Evolutionary conservation across 2,797 vertebrate species (phyloP).

Genomic region (Passerculus sandwichensis): DNA sequence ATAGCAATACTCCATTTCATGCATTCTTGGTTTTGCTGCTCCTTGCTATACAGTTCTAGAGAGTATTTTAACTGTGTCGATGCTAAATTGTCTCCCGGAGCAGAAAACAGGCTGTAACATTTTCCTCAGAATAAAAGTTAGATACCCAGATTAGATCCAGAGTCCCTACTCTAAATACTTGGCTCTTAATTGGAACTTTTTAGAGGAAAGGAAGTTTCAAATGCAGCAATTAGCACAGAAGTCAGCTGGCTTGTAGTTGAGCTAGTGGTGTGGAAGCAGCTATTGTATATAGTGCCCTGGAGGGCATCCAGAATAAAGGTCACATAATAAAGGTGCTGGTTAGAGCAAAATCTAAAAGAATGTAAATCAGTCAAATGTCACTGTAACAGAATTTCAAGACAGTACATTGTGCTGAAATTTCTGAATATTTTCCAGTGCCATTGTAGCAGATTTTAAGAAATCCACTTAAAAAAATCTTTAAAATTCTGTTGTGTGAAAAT

Average conservation of each 20-base stretch:
- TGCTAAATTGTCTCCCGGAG: not conserved
- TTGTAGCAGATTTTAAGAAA: not conserved
- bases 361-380: not conserved
- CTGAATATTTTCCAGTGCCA: not conserved
- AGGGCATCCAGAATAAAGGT: constrained; percentile 27
- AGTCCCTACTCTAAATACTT: not conserved
- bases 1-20: constrained; percentile 43
- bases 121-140: not conserved
- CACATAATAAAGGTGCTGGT: constrained; percentile 13
- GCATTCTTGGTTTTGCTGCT: not conserved
- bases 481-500: not conserved
- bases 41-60: not conserved
- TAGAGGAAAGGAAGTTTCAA: not conserved
- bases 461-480: not conserved
- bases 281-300: constrained; percentile 12
- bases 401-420: not conserved
- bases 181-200: constrained; percentile 12
- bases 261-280: not conserved
- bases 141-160: not conserved
- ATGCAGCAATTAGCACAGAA: not conserved
- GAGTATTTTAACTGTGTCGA: not conserved
- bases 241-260: not conserved
- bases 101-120: not conserved
- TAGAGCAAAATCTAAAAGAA: constrained; percentile 20
- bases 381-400: not conserved